phyloP scores from a whole-genome alignment of 1,140 invertebrate genomes.

The Bombus superbus region DNA sequence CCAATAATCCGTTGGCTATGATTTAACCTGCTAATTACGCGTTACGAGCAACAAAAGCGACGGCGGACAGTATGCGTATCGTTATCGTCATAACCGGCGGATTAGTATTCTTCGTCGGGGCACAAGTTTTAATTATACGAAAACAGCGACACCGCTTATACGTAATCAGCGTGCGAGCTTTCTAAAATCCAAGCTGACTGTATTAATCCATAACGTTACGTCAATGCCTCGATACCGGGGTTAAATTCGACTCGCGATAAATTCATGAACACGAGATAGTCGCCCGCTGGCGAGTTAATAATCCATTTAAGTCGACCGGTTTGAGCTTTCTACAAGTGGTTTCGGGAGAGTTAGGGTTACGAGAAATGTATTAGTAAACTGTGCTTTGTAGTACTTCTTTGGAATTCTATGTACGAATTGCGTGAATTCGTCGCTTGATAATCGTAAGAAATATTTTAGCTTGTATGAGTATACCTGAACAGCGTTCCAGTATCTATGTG shows the following conservation, averaged over 20 bases:
- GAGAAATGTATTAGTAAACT: too few species aligned
- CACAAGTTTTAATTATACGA: constrained; percentile 51
- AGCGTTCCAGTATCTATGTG: too few species aligned
- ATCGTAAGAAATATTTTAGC: too few species aligned
- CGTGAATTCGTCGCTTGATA: too few species aligned
- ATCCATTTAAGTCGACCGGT: neutral
- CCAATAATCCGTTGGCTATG: constrained; percentile 10
- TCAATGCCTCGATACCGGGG: constrained; percentile 20
- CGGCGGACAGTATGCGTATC: neutral
- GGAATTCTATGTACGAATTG: too few species aligned
- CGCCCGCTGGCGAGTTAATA: neutral
- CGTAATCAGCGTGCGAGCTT: constrained; percentile 39
- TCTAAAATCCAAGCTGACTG: constrained; percentile 25
- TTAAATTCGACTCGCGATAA: constrained; percentile 33
- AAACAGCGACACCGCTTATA: constrained; percentile 25
- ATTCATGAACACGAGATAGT: constrained; percentile 32
- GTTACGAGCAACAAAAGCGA: neutral
- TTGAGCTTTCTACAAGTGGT: neutral
- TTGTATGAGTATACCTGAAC: too few species aligned
- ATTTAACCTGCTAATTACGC: constrained; percentile 29
- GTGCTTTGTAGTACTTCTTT: too few species aligned
- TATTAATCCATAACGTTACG: constrained; percentile 42
- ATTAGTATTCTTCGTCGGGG: constrained; percentile 24
- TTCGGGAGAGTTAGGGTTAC: too few species aligned
- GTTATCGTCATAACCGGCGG: constrained; percentile 30